Evolutionary conservation across 1,140 invertebrate species (phyloP).

Genomic region (Drosophila ambigua): DNA sequence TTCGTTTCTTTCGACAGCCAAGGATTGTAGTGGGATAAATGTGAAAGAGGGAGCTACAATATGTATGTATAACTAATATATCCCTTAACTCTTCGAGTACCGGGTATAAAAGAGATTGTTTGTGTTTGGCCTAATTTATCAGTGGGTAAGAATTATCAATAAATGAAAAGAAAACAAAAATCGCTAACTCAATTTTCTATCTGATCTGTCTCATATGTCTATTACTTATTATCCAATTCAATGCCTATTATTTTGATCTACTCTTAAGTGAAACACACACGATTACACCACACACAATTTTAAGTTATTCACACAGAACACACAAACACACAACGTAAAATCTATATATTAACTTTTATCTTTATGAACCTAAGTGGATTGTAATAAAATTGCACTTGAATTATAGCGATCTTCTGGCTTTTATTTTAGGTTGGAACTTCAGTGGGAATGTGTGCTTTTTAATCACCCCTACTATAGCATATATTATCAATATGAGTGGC

Average conservation of each 20-base stretch:
- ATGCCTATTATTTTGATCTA: constrained; percentile 40
- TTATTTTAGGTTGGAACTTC: constrained; percentile 5
- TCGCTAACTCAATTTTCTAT: constrained; percentile 21
- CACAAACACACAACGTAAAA: constrained; percentile 31
- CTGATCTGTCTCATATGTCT: constrained; percentile 12
- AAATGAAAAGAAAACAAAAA: constrained; percentile 15
- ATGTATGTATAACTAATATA: no score
- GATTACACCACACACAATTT: constrained; percentile 39
- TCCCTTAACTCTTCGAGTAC: not conserved
- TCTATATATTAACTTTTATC: constrained; percentile 46
- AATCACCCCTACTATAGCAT: no score
- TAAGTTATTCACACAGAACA: constrained; percentile 49
- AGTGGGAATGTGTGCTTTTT: no score
- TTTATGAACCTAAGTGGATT: constrained; percentile 60
- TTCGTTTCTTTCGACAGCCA: constrained; percentile 66
- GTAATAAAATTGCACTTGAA: constrained; percentile 70
- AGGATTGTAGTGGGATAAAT: constrained; percentile 50
- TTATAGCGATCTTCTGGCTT: not conserved
- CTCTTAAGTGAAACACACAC: constrained; percentile 26
- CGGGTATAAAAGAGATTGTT: constrained; percentile 41
- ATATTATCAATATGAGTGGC: no score
- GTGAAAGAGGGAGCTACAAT: constrained; percentile 14
- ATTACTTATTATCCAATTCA: constrained; percentile 12
- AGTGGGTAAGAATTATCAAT: constrained; percentile 64
- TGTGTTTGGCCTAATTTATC: constrained; percentile 44